Base-by-base conservation (phyloP, 2,113 vertebrate species). In the Anas platyrhynchos region DNA sequence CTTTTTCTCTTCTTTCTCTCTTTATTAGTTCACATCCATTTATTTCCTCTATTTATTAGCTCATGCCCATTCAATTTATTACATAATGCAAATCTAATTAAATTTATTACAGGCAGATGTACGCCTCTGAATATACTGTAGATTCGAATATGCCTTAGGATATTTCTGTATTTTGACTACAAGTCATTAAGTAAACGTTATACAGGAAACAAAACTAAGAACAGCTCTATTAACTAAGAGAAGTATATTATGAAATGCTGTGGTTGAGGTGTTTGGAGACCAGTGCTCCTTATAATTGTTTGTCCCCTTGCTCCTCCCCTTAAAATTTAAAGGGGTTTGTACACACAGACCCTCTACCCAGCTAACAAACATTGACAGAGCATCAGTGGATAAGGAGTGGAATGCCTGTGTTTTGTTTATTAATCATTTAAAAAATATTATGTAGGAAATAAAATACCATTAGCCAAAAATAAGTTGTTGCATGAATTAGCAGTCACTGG, bases 141-240 rank as follows among this genome's bases (percentile, higher is more conserved):
- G 72, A 26, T 86, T 88, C 56, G 79, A 61, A 59, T 66, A 32
- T 34, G 88, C 88, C 76, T n/a, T 43, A 82, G 66, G 86, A 73
- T 91, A 86, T 78, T 86, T 88, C 73, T 89, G 44, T 73, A 22
- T 93, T 94, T 91, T 76, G 67, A 69, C 80, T 89, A 18, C 50
- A 62, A 50, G 66, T 89, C 91, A 79, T 41, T 78, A 78, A 94
- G 27, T 91, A 74, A 91, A 80, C 66, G 46, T 93, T 96, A 67
- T 32, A 76, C 0, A 2, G 83, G 63, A 94, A 88, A n/a, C 26
- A 91, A 76, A 84, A 75, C 34, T 62, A 74, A 81, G 56, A 86
- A 26, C 48, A 52, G 9, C 20, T 87, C 48, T 92, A 17, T 86
- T 82, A 69, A 72, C 43, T 26, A 67, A 77, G 31, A 34, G 38